These are phyloP conservation scores for Pristis pectinata DNA, from an alignment of 2,797 vertebrate genomes.

Conservation along the genomic window DNA sequence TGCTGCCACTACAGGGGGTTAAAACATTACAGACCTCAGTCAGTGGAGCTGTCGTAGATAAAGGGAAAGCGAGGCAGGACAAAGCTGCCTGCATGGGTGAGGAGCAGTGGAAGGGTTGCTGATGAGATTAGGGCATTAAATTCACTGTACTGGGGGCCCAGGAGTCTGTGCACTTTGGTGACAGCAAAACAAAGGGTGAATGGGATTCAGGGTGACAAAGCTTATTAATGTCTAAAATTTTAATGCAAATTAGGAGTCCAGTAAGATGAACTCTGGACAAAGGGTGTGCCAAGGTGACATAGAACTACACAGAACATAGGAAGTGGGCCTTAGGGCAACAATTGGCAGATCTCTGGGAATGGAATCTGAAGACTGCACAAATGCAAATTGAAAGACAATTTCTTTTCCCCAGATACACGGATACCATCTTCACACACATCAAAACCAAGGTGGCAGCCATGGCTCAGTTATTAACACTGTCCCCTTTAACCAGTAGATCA, in stretches of 20 bases:
- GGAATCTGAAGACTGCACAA: neutral
- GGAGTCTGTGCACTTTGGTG: neutral
- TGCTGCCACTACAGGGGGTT: neutral
- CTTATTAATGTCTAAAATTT: neutral
- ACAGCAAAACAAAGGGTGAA: neutral
- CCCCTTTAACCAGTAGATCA: neutral
- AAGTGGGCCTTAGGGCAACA: neutral
- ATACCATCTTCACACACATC: neutral
- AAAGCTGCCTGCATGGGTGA: neutral
- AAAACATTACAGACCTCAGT: neutral
- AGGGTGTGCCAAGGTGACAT: neutral
- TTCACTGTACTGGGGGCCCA: neutral
- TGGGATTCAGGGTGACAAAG: neutral
- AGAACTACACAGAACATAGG: no score
- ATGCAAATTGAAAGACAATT: neutral
- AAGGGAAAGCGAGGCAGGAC: neutral
- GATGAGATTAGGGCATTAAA: neutral
- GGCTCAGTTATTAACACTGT: neutral
- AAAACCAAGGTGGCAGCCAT: neutral
- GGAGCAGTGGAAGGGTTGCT: neutral
- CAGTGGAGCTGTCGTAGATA: neutral
- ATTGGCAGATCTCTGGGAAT: neutral
- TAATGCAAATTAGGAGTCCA: neutral
- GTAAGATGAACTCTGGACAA: neutral
- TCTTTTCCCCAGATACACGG: neutral